phyloP scores from a whole-genome alignment of 2,113 vertebrate genomes.

The Gracilinanus agilis region DNA sequence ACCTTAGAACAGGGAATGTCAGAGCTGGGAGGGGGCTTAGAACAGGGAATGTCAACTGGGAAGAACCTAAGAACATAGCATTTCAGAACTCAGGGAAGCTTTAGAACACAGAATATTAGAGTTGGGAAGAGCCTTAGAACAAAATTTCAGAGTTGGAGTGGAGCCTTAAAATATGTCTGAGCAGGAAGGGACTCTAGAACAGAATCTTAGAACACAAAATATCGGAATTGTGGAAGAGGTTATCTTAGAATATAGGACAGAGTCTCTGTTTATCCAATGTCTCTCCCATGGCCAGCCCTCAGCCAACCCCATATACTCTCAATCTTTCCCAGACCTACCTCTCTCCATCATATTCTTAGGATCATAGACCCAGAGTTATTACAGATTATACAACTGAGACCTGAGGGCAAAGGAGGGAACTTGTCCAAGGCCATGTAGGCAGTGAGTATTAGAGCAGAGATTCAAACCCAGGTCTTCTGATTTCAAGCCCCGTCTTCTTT shows the following conservation, averaged over 20 bases:
- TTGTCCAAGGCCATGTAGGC: background rate
- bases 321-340: background rate
- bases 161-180: background rate
- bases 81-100: no score
- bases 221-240: background rate
- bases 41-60: no score
- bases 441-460: no score
- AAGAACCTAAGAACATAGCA: no score
- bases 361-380: background rate
- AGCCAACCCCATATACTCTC: background rate
- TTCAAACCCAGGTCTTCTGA: background rate
- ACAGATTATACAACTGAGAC: background rate
- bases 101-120: background rate
- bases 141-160: background rate
- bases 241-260: background rate
- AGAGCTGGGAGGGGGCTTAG: no score
- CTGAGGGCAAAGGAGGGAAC: accelerated
- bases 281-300: background rate
- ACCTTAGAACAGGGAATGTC: no score
- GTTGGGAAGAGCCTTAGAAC: background rate
- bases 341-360: background rate
- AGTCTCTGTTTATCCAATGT: background rate
- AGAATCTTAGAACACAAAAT: background rate
- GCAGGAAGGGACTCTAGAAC: no score
- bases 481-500: background rate